Base-by-base conservation (phyloP, 2,113 vertebrate genomes). In the Salvelinus alpinus region DNA sequence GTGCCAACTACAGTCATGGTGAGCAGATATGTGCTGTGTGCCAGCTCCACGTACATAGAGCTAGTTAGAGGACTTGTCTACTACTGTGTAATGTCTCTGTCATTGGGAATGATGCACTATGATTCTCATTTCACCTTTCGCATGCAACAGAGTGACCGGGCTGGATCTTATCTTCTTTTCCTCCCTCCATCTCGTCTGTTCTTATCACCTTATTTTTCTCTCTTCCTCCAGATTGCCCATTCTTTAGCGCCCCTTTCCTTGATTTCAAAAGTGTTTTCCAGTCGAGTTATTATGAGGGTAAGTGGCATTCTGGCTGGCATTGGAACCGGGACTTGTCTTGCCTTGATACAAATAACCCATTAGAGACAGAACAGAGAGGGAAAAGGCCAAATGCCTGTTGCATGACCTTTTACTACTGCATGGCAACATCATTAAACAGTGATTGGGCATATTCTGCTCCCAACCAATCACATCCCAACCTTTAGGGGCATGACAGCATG, bases 191-290 rank as follows among this genome's bases (percentile, higher is more conserved):
- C 24, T 66, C 20, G 16, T 64, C 57, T 25, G 24, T 70, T 27
- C 29, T n/a, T 22, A 14, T 24, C 31, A 3, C 44, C n/a, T 8
- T 25, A 16, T 54, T 69, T 72, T 31, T 12, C 31, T 54, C 8
- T 24, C n/a, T 71, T 80, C 67, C 75, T 2, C 70, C 73, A 91
- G 91, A 90, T 84, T 80, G 88, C 65, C 16, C 78, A 0, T 88
- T 86, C 77, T 86, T 88, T 83, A 89, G 77, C 67, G 14, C 86
- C 66, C 85, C 89, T 76, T 91, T 89, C 81, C 89, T 91, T 86
- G 91, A 94, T 88, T 93, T 93, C 85, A 91, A 92, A 93, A 90
- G 70, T 73, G 68, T 91, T 90, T 90, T 91, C 80, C 82, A 90
- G 75, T 62, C 57, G 8, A 88, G 81, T 85, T 86, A 48, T 74